phyloP scores from a whole-genome alignment of 2,888 invertebrate species.

The Nesidiocoris tenuis region DNA sequence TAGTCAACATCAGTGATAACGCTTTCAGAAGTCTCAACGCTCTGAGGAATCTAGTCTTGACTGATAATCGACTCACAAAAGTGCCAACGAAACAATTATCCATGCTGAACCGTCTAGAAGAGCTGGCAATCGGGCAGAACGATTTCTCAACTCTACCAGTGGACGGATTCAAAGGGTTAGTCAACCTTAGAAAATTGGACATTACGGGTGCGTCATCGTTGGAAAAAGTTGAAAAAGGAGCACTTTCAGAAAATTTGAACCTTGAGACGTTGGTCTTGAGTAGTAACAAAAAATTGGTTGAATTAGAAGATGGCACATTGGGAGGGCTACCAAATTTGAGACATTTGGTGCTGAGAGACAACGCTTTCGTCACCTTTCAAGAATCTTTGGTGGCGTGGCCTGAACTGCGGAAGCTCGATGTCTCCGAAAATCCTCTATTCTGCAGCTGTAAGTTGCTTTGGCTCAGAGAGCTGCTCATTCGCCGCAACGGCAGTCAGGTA shows the following conservation, averaged over 20 bases:
- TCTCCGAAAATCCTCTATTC: slow-evolving; percentile 77
- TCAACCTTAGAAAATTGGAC: slow-evolving; percentile 73
- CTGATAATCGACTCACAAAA: slow-evolving; percentile 72
- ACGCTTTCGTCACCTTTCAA: slow-evolving; percentile 72
- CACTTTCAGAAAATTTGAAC: slow-evolving; percentile 77
- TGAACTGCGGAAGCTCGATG: slow-evolving; percentile 71
- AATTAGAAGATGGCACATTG: slow-evolving; percentile 73
- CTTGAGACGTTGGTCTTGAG: slow-evolving; percentile 73
- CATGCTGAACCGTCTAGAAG: slow-evolving; percentile 71
- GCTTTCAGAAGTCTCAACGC: slow-evolving; percentile 75
- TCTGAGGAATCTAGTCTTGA: slow-evolving; percentile 73
- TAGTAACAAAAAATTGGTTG: slow-evolving; percentile 72
- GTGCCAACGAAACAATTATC: slow-evolving; percentile 76
- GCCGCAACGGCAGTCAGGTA: slow-evolving; percentile 63
- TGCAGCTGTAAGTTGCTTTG: slow-evolving; percentile 80
- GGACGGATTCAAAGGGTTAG: slow-evolving; percentile 72
- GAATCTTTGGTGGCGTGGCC: slow-evolving; percentile 78
- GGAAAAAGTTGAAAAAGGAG: slow-evolving; percentile 71
- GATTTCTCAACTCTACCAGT: slow-evolving; percentile 69
- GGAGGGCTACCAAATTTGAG: slow-evolving; percentile 76
- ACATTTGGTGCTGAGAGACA: slow-evolving; percentile 74
- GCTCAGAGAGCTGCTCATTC: slow-evolving; percentile 71
- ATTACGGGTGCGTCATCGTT: slow-evolving; percentile 75
- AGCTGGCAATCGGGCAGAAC: slow-evolving; percentile 79
- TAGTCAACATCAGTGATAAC: slow-evolving; percentile 73